These are phyloP conservation scores for Cisticola juncidis DNA, from an alignment of 2,113 vertebrate genomes.

Conservation along the genomic window DNA sequence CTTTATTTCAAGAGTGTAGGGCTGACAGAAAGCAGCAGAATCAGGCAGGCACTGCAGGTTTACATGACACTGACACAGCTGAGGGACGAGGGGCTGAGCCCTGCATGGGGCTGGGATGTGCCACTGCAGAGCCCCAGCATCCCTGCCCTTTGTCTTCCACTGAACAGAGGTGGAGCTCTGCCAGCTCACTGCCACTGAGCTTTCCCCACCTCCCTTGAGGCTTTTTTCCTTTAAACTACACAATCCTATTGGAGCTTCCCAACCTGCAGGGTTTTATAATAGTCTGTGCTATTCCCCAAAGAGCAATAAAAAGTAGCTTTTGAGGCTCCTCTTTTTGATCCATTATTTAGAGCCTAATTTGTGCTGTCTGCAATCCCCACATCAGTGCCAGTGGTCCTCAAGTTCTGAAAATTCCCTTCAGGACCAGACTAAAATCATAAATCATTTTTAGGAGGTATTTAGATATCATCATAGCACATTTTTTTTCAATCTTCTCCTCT, in stretches of 20 bases:
- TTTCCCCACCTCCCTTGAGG: not conserved
- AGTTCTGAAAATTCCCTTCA: constrained; percentile 47
- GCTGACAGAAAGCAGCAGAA: not conserved
- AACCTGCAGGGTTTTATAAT: constrained; percentile 47
- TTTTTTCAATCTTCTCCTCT: constrained; percentile 44
- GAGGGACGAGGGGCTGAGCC: not conserved
- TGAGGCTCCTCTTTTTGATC: constrained; percentile 49
- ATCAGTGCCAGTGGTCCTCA: constrained; percentile 13
- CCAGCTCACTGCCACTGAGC: not conserved
- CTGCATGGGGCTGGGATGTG: rapidly evolving
- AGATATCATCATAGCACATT: constrained; percentile 12
- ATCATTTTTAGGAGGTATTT: constrained; percentile 48
- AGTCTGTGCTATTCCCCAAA: not conserved
- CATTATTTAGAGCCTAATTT: constrained; percentile 64
- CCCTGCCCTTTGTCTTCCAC: not conserved
- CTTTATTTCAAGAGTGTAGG: not conserved
- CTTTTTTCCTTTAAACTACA: not conserved
- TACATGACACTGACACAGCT: rapidly evolving
- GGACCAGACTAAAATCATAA: constrained; percentile 26
- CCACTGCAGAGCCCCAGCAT: rapidly evolving
- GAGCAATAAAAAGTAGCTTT: constrained; percentile 45
- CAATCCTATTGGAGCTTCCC: not conserved
- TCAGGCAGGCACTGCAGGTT: not conserved
- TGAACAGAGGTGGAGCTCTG: not conserved
- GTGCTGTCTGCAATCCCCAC: constrained; percentile 45